Percentiles rank a stretch among this genome's conserved stretches.
Conservation (phyloP, 2,113 vertebrate species). For the Vidua chalybeata region DNA sequence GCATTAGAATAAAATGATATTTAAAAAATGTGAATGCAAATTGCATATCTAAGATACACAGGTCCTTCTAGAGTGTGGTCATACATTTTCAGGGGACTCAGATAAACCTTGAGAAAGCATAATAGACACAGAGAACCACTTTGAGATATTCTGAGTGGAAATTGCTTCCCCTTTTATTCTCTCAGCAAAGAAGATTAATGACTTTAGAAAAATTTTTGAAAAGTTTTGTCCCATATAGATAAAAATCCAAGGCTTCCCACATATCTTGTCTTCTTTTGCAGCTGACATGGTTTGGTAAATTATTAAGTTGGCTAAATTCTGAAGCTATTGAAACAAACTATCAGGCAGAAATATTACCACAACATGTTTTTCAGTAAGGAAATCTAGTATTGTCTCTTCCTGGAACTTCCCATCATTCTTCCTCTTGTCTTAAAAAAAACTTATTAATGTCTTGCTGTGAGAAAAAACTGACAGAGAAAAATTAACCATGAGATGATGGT, state of each 20-base stretch:
- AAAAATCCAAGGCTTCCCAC: conserved; percentile 34
- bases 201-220: not conserved
- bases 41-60: not conserved
- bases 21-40: not conserved
- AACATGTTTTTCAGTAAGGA: not conserved
- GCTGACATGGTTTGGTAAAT: not conserved
- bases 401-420: not conserved
- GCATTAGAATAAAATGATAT: not conserved
- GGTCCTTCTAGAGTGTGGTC: not conserved
- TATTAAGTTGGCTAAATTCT: not conserved
- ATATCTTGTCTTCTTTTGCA: not conserved
- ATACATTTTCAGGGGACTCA: conserved; percentile 4
- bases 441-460: not conserved
- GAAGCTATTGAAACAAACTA: not conserved
- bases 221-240: conserved; percentile 27
- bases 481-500: not conserved
- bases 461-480: not conserved
- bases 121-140: conserved; percentile 33
- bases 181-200: not conserved
- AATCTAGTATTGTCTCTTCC: not conserved
- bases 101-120: conserved; percentile 1
- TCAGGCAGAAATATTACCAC: not conserved
- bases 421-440: not conserved
- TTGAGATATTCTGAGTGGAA: conserved; percentile 35
- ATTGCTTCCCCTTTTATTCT: conserved; percentile 36